phyloP scores from a whole-genome alignment of 2,113 vertebrate species.

The Onychostruthus taczanowskii region DNA sequence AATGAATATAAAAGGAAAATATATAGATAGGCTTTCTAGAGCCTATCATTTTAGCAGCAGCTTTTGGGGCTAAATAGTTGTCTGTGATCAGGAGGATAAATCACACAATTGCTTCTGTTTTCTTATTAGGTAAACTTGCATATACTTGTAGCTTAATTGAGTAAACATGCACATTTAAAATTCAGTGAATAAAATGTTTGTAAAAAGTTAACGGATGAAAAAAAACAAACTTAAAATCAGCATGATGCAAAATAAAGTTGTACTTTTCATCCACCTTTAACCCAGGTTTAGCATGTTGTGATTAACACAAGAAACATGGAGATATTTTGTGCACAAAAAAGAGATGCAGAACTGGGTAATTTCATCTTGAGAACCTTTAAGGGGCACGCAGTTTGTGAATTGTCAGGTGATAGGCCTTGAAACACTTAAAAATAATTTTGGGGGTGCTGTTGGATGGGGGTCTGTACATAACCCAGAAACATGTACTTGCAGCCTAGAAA shows the following conservation, averaged over 20 bases:
- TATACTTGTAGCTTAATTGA: background rate
- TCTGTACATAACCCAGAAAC: background rate
- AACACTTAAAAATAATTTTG: background rate
- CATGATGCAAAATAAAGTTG: background rate
- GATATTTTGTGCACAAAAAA: background rate
- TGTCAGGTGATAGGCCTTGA: background rate
- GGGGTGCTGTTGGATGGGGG: background rate
- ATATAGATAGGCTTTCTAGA: background rate
- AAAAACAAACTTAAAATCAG: background rate
- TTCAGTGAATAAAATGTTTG: background rate
- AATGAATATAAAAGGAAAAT: background rate
- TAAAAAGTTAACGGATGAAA: background rate
- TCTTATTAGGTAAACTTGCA: background rate
- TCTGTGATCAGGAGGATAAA: background rate
- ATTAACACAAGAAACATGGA: background rate
- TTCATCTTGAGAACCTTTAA: background rate
- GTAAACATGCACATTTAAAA: background rate
- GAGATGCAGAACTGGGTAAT: background rate
- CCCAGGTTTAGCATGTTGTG: background rate
- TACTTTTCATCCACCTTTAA: background rate
- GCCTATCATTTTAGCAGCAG: background rate
- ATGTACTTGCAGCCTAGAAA: fast-evolving
- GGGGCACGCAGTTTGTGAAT: background rate
- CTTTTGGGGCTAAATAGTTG: background rate
- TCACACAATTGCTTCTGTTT: background rate